phyloP scores from a whole-genome alignment of 30 jellyfish, hydroid and myxozoan genomes.

The Cassiopea andromeda region DNA sequence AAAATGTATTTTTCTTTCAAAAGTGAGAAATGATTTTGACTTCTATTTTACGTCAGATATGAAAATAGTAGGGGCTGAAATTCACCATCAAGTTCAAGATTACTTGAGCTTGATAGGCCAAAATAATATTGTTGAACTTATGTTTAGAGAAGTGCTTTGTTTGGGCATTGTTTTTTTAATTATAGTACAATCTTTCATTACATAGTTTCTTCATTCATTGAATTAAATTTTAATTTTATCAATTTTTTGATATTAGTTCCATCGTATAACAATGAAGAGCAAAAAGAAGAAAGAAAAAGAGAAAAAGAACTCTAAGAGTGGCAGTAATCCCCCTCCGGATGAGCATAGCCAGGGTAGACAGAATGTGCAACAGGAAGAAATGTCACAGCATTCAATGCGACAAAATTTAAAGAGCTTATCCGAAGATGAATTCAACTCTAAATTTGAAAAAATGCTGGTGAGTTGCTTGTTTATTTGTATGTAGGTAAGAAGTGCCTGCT shows the following conservation, averaged over 20 bases:
- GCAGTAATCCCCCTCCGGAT: constrained; percentile 53
- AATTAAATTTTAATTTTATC: no score
- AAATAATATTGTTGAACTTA: no score
- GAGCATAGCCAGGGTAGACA: constrained; percentile 45
- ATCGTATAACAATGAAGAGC: constrained; percentile 82
- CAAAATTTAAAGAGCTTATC: constrained; percentile 72
- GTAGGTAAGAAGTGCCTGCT: neutral
- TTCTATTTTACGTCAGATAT: no score
- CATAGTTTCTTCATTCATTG: neutral
- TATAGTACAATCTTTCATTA: no score
- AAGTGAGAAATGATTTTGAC: no score
- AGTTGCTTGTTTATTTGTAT: neutral
- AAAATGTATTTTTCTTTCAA: no score
- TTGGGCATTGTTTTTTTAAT: no score
- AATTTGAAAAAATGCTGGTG: constrained; percentile 98
- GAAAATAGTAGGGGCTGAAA: no score
- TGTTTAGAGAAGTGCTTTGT: no score
- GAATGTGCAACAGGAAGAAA: constrained; percentile 50
- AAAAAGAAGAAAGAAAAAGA: constrained; percentile 73
- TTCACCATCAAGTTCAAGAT: no score
- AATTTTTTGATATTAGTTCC: constrained; percentile 38
- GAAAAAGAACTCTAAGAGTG: constrained; percentile 34
- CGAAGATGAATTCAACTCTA: constrained; percentile 83
- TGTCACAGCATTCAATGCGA: constrained; percentile 37
- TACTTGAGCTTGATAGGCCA: no score